Evolutionary conservation across 2,797 vertebrate species (phyloP).

Genomic region (Apogon talboti): DNA sequence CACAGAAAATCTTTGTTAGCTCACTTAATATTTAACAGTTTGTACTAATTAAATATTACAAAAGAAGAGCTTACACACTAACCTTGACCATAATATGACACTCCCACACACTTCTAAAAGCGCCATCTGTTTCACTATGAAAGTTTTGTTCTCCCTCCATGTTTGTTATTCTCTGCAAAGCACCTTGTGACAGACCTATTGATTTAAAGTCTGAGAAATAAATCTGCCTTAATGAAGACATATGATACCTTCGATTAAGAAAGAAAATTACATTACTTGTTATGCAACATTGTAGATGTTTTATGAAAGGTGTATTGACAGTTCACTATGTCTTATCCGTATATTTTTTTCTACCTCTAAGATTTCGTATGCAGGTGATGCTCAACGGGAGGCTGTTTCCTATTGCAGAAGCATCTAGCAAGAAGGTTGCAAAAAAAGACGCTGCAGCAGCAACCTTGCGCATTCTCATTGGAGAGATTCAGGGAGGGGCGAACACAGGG

Average conservation of each 20-base stretch:
- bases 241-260: slow-evolving; percentile 7
- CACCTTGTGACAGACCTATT: slow-evolving; percentile 4
- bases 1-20: neutral
- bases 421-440: slow-evolving; percentile 96
- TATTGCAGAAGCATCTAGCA: slow-evolving; percentile 92
- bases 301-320: neutral
- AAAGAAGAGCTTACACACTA: no score
- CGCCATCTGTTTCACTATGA: neutral
- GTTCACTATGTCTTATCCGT: neutral
- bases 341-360: slow-evolving; percentile 55
- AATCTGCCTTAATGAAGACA: slow-evolving; percentile 20
- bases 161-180: slow-evolving; percentile 10
- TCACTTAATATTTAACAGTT: no score
- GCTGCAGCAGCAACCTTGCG: slow-evolving; percentile 90
- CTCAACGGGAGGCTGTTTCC: slow-evolving; percentile 91
- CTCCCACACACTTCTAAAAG: neutral
- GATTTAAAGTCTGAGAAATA: slow-evolving; percentile 11
- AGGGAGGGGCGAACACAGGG: slow-evolving; percentile 62
- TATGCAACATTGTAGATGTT: neutral
- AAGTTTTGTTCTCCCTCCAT: slow-evolving; percentile 3
- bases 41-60: no score
- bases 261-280: neutral
- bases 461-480: slow-evolving; percentile 86
- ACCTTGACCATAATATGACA: no score
- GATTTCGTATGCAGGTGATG: slow-evolving; percentile 96